These are phyloP conservation scores for Atlantisia rogersi DNA, from an alignment of 2,113 vertebrate genomes.

Conservation along the genomic window DNA sequence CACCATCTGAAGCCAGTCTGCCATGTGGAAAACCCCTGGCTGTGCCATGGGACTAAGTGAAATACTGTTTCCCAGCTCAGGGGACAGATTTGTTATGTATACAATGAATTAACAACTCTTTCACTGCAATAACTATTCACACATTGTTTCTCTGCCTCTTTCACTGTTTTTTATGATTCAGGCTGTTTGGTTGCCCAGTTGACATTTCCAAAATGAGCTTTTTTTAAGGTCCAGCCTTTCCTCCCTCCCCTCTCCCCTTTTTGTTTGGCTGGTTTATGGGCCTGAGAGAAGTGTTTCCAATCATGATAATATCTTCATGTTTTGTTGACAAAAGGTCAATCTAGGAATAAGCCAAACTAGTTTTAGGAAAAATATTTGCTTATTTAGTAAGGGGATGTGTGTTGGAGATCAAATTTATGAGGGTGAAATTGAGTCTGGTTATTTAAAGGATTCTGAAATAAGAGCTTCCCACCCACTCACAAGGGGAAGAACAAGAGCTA, in stretches of 20 bases:
- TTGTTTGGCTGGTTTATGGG: slow-evolving; percentile 33
- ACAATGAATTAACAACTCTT: slow-evolving; percentile 38
- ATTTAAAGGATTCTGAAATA: slow-evolving; percentile 67
- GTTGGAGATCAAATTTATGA: slow-evolving; percentile 63
- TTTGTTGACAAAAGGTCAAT: slow-evolving; percentile 63
- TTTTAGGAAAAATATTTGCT: slow-evolving; percentile 61
- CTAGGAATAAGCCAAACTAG: slow-evolving; percentile 55
- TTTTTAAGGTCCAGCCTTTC: slow-evolving; percentile 2
- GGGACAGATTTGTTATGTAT: slow-evolving; percentile 10
- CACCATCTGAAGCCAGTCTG: neutral
- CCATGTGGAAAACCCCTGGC: neutral
- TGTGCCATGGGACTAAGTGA: neutral
- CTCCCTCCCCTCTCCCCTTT: neutral
- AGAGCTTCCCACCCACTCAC: slow-evolving; percentile 59
- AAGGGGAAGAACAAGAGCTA: slow-evolving; percentile 26
- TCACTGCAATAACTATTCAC: slow-evolving; percentile 15
- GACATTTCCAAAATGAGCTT: slow-evolving; percentile 46
- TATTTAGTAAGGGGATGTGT: slow-evolving; percentile 56
- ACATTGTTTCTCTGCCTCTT: slow-evolving; percentile 41
- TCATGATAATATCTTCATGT: slow-evolving; percentile 33
- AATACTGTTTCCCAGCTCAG: slow-evolving; percentile 5
- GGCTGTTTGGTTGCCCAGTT: slow-evolving; percentile 19
- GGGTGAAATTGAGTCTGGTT: slow-evolving; percentile 52
- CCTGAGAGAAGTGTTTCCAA: slow-evolving; percentile 42
- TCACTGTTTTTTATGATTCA: slow-evolving; percentile 33